Percentiles rank a stretch among this genome's conserved stretches.
Evolutionary conservation across 2,797 vertebrate genomes (phyloP).

Genomic region (Catamblyrhynchus diadema): DNA sequence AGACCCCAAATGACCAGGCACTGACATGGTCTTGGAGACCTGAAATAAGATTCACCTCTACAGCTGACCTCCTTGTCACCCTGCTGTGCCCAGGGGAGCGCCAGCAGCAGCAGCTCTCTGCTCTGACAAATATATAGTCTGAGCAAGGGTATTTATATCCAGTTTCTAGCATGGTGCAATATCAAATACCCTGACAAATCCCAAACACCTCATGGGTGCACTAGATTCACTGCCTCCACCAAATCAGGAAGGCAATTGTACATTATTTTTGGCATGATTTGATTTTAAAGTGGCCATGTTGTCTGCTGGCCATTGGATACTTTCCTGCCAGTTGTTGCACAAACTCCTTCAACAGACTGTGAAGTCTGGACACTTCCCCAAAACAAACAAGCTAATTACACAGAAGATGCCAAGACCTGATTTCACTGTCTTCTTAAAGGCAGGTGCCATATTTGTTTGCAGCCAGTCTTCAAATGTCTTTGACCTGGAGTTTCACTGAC

Average conservation of each 20-base stretch:
- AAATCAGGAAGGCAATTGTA: neutral
- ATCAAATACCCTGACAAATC: neutral
- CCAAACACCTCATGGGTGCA: neutral
- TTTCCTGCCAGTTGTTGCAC: neutral
- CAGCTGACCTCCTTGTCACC: neutral
- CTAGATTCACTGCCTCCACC: neutral
- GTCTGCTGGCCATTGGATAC: neutral
- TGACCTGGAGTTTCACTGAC: neutral
- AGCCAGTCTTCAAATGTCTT: neutral
- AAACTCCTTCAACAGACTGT: neutral
- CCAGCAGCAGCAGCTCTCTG: neutral
- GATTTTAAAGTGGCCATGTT: neutral
- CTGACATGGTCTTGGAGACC: neutral
- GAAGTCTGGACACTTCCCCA: neutral
- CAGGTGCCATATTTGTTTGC: neutral
- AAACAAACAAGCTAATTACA: neutral
- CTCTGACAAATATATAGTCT: neutral
- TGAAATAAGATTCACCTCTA: neutral
- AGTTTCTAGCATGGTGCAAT: neutral
- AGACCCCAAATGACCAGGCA: neutral
- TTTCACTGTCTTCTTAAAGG: neutral
- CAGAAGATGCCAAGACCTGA: neutral
- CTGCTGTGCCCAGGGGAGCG: neutral
- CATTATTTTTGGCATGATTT: neutral
- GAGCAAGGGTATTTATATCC: constrained; percentile 3